phyloP scores from a whole-genome alignment of 2,797 vertebrate species.

The Gouania willdenowi region DNA sequence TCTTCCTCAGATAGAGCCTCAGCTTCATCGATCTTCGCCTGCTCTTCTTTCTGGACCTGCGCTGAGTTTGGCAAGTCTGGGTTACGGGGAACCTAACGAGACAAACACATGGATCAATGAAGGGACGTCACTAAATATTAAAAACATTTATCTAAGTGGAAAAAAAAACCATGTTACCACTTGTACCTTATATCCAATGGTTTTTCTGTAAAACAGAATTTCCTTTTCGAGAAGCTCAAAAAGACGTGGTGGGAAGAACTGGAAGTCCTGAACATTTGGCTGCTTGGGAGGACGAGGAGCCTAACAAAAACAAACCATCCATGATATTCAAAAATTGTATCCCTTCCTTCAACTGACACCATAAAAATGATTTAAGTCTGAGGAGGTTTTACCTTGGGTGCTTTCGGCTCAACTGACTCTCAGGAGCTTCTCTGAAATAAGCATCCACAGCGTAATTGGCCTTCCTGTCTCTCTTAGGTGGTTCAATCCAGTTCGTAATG shows the following conservation, averaged over 20 bases:
- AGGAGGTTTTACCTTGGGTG: constrained; percentile 84
- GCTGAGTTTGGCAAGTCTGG: constrained; percentile 93
- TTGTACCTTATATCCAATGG: constrained; percentile 96
- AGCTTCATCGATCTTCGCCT: constrained; percentile 96
- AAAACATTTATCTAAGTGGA: too few relatives aligned
- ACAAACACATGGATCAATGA: neutral
- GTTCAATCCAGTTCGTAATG: constrained; percentile 98
- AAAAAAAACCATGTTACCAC: too few relatives aligned
- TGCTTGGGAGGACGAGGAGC: constrained; percentile 98
- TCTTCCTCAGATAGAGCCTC: constrained; percentile 96
- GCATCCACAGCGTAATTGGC: constrained; percentile 98
- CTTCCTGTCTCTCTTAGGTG: constrained; percentile 96
- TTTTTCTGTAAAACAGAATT: constrained; percentile 98
- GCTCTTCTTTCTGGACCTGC: constrained; percentile 94
- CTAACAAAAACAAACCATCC: constrained; percentile 48
- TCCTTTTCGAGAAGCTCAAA: constrained; percentile 98
- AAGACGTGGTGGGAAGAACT: constrained; percentile 97
- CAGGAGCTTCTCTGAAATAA: constrained; percentile 96
- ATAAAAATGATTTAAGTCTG: neutral
- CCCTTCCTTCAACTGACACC: neutral
- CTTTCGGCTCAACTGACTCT: constrained; percentile 98
- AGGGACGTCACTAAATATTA: neutral
- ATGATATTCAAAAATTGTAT: neutral
- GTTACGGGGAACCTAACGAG: constrained; percentile 89
- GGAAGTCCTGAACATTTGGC: constrained; percentile 98